These are phyloP conservation scores for Engystomops pustulosus DNA, from an alignment of 2,113 vertebrate genomes.

Conservation along the genomic window DNA sequence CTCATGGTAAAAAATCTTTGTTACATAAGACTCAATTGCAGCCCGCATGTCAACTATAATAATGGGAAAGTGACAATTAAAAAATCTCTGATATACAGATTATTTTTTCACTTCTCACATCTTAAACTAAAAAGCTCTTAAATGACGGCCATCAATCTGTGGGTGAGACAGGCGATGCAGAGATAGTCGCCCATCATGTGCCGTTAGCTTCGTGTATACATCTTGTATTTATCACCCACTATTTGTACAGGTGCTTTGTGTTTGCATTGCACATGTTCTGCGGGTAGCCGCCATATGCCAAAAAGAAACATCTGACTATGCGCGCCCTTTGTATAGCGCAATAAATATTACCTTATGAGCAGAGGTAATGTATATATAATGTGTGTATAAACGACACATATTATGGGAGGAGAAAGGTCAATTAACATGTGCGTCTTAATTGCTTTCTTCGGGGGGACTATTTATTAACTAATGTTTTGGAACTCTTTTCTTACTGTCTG, in stretches of 20 bases:
- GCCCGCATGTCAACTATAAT: too few relatives aligned
- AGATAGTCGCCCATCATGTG: neutral
- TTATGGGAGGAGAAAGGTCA: neutral
- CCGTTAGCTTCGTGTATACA: constrained; percentile 26
- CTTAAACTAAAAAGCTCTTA: constrained; percentile 18
- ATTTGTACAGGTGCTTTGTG: constrained; percentile 49
- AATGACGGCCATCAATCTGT: constrained; percentile 43
- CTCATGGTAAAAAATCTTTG: too few relatives aligned
- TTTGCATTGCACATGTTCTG: constrained; percentile 41
- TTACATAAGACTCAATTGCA: too few relatives aligned
- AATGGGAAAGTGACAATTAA: too few relatives aligned
- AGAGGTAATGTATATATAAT: constrained; percentile 47
- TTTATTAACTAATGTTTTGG: constrained; percentile 20
- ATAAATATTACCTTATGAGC: constrained; percentile 52
- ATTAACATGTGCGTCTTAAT: constrained; percentile 42
- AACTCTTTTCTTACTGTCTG: constrained; percentile 13
- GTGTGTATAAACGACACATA: constrained; percentile 12
- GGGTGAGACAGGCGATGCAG: neutral
- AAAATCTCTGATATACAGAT: too few relatives aligned
- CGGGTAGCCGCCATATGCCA: neutral
- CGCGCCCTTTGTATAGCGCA: constrained; percentile 19
- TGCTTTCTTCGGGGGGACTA: neutral
- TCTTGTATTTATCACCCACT: constrained; percentile 31
- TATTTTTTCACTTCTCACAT: neutral
- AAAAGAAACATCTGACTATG: constrained; percentile 1